Evolutionary conservation across 2,113 vertebrate species (phyloP).

Genomic region (Melospiza melodia): DNA sequence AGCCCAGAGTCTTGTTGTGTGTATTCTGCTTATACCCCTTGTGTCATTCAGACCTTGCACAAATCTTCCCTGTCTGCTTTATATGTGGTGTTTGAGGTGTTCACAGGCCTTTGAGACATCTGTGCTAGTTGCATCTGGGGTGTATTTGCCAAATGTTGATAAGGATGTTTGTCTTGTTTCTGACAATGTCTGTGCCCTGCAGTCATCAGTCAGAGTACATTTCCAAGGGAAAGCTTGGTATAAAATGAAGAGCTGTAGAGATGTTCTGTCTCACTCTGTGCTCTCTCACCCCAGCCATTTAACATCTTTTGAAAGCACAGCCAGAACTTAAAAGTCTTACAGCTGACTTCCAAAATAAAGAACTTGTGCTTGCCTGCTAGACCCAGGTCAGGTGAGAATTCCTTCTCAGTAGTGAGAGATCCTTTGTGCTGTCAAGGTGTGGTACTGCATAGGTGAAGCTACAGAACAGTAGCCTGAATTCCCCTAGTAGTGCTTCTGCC

Average conservation of each 20-base stretch:
- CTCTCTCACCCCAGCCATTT: background rate
- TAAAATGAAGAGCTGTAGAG: background rate
- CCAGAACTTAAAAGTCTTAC: background rate
- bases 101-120: background rate
- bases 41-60: background rate
- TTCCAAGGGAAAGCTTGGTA: background rate
- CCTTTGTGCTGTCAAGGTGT: background rate
- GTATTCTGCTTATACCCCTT: background rate
- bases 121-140: background rate
- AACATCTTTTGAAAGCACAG: background rate
- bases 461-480: background rate
- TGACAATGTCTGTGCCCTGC: background rate
- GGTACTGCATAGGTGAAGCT: background rate
- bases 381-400: background rate
- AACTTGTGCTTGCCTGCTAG: rapidly evolving
- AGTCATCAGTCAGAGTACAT: rapidly evolving
- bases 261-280: background rate
- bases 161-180: background rate
- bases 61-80: background rate
- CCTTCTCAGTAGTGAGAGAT: rapidly evolving
- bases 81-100: background rate
- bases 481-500: background rate
- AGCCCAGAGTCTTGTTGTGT: background rate
- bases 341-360: background rate
- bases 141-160: background rate